Percentiles rank a stretch among this genome's conserved stretches.
phyloP scores from a whole-genome alignment of 2,113 vertebrate species.

The Carollia perspicillata region DNA sequence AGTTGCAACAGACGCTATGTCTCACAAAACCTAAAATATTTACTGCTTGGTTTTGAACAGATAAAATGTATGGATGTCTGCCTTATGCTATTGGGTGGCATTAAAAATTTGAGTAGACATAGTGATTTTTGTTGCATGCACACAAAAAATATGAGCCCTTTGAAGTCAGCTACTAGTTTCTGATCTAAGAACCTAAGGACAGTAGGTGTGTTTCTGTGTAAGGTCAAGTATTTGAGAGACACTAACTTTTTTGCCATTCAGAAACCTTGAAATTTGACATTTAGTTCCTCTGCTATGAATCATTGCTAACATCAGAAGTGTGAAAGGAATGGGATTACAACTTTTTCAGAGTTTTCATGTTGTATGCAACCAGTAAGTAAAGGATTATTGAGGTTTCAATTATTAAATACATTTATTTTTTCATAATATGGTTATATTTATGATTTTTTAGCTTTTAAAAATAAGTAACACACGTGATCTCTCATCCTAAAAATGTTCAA shows the following conservation, averaged over 20 bases:
- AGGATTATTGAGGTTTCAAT: neutral
- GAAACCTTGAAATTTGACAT: neutral
- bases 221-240: neutral
- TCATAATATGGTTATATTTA: neutral
- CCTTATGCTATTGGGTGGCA: neutral
- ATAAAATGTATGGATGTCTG: neutral
- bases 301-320: neutral
- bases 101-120: neutral
- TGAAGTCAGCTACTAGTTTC: neutral
- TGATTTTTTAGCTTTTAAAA: neutral
- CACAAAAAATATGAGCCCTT: neutral
- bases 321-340: neutral
- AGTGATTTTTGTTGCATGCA: neutral
- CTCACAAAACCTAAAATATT: neutral
- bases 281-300: neutral
- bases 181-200: neutral
- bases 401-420: neutral
- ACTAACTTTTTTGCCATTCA: neutral
- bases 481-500: neutral
- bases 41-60: neutral
- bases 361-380: neutral
- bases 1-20: neutral
- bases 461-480: neutral
- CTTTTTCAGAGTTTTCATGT: neutral
- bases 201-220: neutral